Evolutionary conservation across 1,140 invertebrate genomes (phyloP).

Genomic region (Drosophila lacertosa): DNA sequence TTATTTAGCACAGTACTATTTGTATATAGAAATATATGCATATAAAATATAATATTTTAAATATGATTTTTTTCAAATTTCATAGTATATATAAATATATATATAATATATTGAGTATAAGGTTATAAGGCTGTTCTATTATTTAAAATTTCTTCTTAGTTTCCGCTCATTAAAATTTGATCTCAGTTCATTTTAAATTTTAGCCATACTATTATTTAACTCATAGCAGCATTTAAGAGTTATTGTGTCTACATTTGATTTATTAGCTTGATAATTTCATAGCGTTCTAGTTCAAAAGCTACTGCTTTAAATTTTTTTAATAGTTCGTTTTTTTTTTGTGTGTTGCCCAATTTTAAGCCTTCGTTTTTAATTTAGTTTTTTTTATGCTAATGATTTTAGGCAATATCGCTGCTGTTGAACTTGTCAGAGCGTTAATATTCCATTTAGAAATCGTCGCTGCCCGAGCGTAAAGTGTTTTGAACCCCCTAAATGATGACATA

Average conservation of each 20-base stretch:
- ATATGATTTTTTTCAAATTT: too few relatives aligned
- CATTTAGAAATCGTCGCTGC: conserved; percentile 26
- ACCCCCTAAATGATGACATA: conserved; percentile 30
- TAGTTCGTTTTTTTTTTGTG: conserved; percentile 3
- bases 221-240: conserved; percentile 17
- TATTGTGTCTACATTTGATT: not conserved
- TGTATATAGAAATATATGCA: too few relatives aligned
- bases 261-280: conserved; percentile 7
- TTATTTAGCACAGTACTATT: too few relatives aligned
- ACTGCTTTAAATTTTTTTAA: not conserved
- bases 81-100: too few relatives aligned
- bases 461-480: conserved; percentile 48
- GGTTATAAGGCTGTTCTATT: too few relatives aligned
- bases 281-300: conserved; percentile 7
- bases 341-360: conserved; percentile 36
- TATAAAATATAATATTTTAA: too few relatives aligned
- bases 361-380: conserved; percentile 11
- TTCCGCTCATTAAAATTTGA: conserved; percentile 2
- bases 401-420: conserved; percentile 16
- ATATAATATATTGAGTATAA: too few relatives aligned
- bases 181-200: conserved; percentile 36
- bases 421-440: conserved; percentile 51
- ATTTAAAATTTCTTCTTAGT: not conserved
- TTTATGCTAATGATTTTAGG: conserved; percentile 25
- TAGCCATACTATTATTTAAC: conserved; percentile 55